Conservation (phyloP, 2,888 invertebrate genomes). For the Cyclophora punctaria region DNA sequence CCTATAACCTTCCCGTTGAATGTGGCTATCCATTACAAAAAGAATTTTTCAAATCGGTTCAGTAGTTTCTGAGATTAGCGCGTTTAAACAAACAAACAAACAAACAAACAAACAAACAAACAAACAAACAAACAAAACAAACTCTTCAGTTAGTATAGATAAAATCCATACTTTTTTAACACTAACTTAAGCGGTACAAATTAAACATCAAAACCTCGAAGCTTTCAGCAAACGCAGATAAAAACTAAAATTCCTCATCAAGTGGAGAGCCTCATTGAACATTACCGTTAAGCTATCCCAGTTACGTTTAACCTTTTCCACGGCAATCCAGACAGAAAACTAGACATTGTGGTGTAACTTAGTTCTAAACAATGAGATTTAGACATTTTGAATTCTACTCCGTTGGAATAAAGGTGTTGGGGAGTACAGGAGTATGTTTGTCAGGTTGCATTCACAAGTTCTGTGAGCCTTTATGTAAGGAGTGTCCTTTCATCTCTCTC, state of each 20-base stretch:
- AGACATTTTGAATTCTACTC: not conserved
- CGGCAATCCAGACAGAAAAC: conserved; percentile 52
- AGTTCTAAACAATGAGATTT: not conserved
- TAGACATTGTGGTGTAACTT: conserved; percentile 36
- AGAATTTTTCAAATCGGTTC: too few relatives aligned
- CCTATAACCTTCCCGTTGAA: too few relatives aligned
- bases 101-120: too few relatives aligned
- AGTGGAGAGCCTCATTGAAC: conserved; percentile 22
- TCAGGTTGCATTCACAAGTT: conserved; percentile 36
- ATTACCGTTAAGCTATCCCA: conserved; percentile 30
- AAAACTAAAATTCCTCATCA: not conserved
- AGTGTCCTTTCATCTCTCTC: conserved; percentile 60
- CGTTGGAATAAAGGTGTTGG: conserved; percentile 18
- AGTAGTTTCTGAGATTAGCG: too few relatives aligned
- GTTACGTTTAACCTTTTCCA: conserved; percentile 48
- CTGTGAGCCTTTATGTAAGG: conserved; percentile 46
- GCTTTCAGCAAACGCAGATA: not conserved
- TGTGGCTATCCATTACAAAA: too few relatives aligned
- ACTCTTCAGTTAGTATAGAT: too few relatives aligned
- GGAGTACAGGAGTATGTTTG: conserved; percentile 19
- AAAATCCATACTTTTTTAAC: too few relatives aligned
- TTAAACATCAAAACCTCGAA: too few relatives aligned
- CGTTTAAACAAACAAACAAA: too few relatives aligned
- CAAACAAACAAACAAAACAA: too few relatives aligned
- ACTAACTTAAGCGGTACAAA: not conserved